Evolutionary conservation across 1,140 invertebrate species (phyloP), one percentile per base, ranked within the genome.

Genomic region (Steinernema feltiae): DNA sequence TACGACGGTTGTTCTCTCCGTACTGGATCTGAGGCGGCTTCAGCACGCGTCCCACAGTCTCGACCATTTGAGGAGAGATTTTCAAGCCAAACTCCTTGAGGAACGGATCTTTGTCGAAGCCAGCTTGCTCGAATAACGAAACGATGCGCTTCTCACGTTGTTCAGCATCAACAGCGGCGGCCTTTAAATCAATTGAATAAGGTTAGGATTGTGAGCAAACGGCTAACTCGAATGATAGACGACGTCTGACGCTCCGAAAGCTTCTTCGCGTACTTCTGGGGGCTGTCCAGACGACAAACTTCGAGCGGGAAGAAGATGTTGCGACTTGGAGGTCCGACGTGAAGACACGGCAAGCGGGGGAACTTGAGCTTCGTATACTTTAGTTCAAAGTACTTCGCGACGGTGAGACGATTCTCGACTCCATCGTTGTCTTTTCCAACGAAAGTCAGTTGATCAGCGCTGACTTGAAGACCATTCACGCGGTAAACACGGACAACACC

Each of bases 21-120:
- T 98, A 99, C 87, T 98, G 95, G n/a, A 99, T 90, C 88, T 97
- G 97, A 18, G 97, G 97, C 72, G 96, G 94, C 69, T 93, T 93
- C 82, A 99, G 88, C 24, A 99, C 94, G 30, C 97, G 91, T 27
- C 96, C 96, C 70, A 94, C 90, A 18, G 98, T 95, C 89, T 99
- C 95, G 92, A 98, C 96, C 96, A 99, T 98, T 82, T 91, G 93
- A 85, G 95, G 94, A 70, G 92, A 94, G 81, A 98, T 97, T 30
- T 93, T 94, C 73, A 98, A 89, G 35, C 96, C 75, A 77, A 87
- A 87, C 48, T 79, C 80, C 24, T 79, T 48, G 21, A 84, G 73
- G 76, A 83, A 84, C 1, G 71, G 78, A 32, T 81, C 77, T n/a
- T 76, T 77, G 1, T 74, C 73, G 32, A 79, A 80, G 7, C 48